phyloP scores from a whole-genome alignment of 2,888 invertebrate genomes.

The Agrotis clavis region DNA sequence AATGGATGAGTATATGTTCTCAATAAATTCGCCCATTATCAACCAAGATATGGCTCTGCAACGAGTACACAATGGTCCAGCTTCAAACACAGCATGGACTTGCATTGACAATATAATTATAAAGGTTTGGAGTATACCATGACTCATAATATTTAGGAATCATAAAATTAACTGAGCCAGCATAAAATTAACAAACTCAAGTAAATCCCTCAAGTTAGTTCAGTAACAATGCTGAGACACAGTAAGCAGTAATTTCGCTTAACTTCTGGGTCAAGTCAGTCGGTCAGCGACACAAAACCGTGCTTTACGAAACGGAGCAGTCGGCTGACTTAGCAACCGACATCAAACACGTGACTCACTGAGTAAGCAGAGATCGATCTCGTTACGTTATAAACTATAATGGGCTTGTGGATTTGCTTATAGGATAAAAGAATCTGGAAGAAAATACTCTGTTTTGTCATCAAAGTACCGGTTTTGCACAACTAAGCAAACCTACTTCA shows the following conservation, averaged over 20 bases:
- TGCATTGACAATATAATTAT: too few relatives aligned
- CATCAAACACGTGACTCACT: constrained; percentile 28
- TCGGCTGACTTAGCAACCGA: constrained; percentile 41
- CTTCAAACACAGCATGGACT: neutral
- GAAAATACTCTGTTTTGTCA: neutral
- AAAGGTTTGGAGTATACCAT: too few relatives aligned
- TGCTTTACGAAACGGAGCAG: constrained; percentile 17
- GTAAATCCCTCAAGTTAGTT: neutral
- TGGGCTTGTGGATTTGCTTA: too few relatives aligned
- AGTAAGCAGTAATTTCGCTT: constrained; percentile 38
- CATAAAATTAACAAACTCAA: neutral
- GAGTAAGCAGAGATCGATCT: constrained; percentile 4
- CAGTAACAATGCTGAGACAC: neutral
- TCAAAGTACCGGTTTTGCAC: too few relatives aligned
- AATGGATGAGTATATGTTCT: too few relatives aligned
- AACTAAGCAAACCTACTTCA: too few relatives aligned
- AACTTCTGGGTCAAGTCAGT: constrained; percentile 39
- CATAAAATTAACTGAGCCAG: neutral
- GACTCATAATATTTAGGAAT: neutral
- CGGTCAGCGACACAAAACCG: constrained; percentile 46
- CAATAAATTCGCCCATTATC: neutral
- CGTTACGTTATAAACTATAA: neutral
- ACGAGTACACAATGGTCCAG: neutral
- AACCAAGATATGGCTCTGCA: neutral
- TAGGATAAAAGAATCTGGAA: too few relatives aligned